These are phyloP conservation scores for Proales similis DNA, from an alignment of 1,140 invertebrate species.

Conservation along the genomic window DNA sequence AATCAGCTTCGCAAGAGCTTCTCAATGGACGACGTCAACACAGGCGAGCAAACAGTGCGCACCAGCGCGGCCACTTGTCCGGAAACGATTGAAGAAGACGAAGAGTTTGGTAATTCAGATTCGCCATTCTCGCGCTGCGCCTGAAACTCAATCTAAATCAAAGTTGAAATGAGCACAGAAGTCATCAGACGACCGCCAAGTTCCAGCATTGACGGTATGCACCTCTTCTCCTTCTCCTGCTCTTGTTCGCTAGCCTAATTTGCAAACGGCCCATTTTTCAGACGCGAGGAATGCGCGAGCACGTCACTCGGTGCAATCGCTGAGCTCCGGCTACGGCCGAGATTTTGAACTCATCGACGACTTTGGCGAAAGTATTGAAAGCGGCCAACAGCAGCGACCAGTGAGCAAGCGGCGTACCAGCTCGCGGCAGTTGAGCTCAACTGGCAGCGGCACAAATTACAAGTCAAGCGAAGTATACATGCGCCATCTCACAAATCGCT, in stretches of 20 bases:
- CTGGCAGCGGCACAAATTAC: conserved; percentile 1
- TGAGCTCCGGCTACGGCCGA: no score
- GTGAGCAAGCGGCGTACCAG: conserved; percentile 5
- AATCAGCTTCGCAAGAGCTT: conserved; percentile 19
- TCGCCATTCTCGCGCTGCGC: no score
- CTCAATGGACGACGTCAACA: conserved; percentile 27
- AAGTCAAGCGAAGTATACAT: conserved; percentile 36
- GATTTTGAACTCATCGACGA: conserved; percentile 24
- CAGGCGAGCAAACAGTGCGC: not conserved
- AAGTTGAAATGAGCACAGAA: no score
- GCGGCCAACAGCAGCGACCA: not conserved
- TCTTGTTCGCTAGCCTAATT: no score
- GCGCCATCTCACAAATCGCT: not conserved
- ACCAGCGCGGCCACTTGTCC: not conserved
- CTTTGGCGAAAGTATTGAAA: not conserved
- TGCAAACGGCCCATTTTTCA: no score
- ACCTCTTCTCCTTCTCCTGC: no score
- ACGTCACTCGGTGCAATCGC: no score
- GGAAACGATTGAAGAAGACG: conserved; percentile 23
- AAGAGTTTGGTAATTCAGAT: conserved; percentile 29
- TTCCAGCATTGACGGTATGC: no score
- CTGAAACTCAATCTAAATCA: no score
- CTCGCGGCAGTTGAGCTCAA: not conserved
- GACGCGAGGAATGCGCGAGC: no score
- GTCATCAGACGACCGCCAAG: no score